These are phyloP conservation scores for Opisthocomus hoazin DNA, from an alignment of 2,113 vertebrate species.

Conservation along the genomic window DNA sequence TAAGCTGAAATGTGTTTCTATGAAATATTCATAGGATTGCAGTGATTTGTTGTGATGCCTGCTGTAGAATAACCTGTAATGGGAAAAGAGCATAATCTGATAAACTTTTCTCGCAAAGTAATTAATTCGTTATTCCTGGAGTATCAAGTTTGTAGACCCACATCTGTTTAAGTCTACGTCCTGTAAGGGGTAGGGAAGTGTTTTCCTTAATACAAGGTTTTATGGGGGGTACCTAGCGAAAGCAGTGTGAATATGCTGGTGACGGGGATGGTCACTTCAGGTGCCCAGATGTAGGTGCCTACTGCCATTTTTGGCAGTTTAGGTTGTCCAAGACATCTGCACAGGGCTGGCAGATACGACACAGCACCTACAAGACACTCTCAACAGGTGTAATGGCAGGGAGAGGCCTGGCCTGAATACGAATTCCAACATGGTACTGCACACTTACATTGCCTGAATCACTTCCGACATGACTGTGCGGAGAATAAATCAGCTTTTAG, in stretches of 20 bases:
- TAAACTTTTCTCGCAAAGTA: conserved; percentile 18
- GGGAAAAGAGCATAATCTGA: not conserved
- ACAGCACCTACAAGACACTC: not conserved
- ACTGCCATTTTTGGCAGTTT: not conserved
- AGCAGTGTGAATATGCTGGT: not conserved
- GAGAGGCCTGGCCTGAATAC: not conserved
- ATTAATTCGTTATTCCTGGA: not conserved
- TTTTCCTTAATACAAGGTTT: not conserved
- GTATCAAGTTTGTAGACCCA: not conserved
- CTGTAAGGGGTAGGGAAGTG: not conserved
- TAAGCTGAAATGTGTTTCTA: not conserved
- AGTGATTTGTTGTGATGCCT: not conserved
- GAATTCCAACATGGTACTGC: not conserved
- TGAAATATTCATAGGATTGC: conserved; percentile 22
- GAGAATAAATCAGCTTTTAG: not conserved
- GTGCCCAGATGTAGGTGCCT: not conserved
- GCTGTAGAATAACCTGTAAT: not conserved
- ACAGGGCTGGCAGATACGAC: not conserved
- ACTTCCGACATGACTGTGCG: not conserved
- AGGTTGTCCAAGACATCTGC: not conserved
- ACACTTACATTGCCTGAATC: not conserved
- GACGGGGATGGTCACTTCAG: not conserved
- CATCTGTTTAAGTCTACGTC: not conserved
- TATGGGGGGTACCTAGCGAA: not conserved
- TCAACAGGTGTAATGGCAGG: not conserved